Percentiles rank a stretch among this genome's conserved stretches.
Conservation (phyloP, 2,113 vertebrate species). For the Thermophis baileyi region DNA sequence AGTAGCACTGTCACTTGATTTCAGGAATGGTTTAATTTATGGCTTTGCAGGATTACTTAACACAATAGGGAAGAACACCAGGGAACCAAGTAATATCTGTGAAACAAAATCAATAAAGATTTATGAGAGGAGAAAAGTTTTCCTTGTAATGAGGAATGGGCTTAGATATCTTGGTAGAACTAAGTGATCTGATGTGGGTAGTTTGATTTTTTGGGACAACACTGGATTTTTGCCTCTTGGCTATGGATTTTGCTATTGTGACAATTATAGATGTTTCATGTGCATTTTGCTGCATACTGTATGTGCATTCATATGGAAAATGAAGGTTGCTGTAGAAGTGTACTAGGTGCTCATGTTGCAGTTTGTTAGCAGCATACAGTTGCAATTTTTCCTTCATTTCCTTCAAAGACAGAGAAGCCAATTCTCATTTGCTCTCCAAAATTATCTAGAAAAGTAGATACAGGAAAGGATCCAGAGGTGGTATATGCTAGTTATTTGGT, state of each 20-base stretch:
- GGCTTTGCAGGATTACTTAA: constrained; percentile 54
- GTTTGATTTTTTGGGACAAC: background rate
- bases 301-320: background rate
- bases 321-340: background rate
- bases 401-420: background rate
- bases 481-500: background rate
- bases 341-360: background rate
- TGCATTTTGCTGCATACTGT: background rate
- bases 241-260: background rate
- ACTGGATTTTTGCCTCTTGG: background rate
- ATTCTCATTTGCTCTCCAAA: background rate
- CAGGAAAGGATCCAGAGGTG: background rate
- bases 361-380: background rate
- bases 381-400: background rate
- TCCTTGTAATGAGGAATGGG: constrained; percentile 20
- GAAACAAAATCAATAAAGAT: constrained; percentile 26
- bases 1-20: constrained; percentile 44
- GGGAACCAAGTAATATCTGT: constrained; percentile 27
- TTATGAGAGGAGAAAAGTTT: constrained; percentile 38
- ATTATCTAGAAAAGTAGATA: background rate
- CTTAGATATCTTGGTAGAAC: constrained; percentile 2
- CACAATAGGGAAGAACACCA: constrained; percentile 39
- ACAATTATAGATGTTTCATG: background rate
- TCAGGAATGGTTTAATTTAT: constrained; percentile 43
- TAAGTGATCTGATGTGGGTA: background rate